Percentiles rank a stretch among this genome's conserved stretches.
These are phyloP conservation scores for Heloderma charlesbogerti DNA, from an alignment of 2,113 vertebrate genomes.

Conservation along the genomic window DNA sequence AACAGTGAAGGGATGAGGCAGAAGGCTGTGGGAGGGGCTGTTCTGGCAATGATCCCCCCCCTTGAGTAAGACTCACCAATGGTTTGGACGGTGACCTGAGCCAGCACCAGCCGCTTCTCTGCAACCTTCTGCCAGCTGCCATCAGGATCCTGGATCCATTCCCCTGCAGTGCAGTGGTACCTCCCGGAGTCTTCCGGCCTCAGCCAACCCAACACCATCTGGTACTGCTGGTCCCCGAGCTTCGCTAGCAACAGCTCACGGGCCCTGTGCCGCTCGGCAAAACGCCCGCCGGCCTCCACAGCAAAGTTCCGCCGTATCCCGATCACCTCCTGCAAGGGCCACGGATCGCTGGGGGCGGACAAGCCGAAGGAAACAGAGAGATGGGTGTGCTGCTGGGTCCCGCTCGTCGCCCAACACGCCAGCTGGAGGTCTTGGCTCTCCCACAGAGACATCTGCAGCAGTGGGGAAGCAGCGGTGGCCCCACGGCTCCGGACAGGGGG, in stretches of 20 bases:
- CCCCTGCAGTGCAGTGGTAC: constrained; percentile 85
- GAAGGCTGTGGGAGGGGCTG: fast-evolving
- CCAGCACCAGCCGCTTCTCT: constrained; percentile 84
- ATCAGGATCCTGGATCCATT: constrained; percentile 89
- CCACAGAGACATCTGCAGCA: constrained; percentile 66
- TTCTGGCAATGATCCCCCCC: background rate
- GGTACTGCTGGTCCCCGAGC: constrained; percentile 76
- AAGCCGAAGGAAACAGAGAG: constrained; percentile 85
- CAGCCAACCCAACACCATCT: constrained; percentile 80
- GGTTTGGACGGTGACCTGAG: constrained; percentile 82
- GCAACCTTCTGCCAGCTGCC: constrained; percentile 86
- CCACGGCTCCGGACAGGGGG: constrained; percentile 46
- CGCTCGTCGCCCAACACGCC: constrained; percentile 78
- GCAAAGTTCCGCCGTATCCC: constrained; percentile 79
- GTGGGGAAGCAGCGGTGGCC: background rate
- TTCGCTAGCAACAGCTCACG: constrained; percentile 85
- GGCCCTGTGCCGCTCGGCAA: constrained; percentile 73
- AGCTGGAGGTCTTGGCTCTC: constrained; percentile 86
- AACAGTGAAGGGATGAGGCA: too few species aligned
- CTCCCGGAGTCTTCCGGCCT: constrained; percentile 80
- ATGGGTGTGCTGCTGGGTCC: constrained; percentile 86
- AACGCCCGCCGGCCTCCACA: constrained; percentile 71
- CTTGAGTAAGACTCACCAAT: constrained; percentile 76
- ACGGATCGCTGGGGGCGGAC: constrained; percentile 55
- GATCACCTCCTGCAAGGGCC: constrained; percentile 80